A percentile compares a stretch with the other conserved stretches of the same genome.
Evolutionary conservation across 1,140 invertebrate species (phyloP).

Genomic region (Bombus superbus): DNA sequence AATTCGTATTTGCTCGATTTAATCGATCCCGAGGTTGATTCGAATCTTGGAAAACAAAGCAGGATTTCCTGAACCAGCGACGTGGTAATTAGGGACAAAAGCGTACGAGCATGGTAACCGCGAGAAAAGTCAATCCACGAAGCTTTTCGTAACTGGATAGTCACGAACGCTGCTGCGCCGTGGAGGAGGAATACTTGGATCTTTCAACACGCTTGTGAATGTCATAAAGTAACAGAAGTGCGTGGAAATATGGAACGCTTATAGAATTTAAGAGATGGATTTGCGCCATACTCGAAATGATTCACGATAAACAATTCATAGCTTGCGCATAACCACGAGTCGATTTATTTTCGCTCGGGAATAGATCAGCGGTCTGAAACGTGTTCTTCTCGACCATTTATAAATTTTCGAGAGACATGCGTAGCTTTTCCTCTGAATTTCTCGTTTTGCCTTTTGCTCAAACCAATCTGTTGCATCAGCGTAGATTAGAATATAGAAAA

Average conservation of each 20-base stretch:
- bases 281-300: neutral
- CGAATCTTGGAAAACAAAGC: neutral
- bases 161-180: fast-evolving
- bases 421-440: neutral
- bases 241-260: neutral
- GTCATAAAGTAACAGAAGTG: neutral
- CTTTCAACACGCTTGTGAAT: neutral
- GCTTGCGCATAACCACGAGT: neutral
- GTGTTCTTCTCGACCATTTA: neutral
- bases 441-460: neutral
- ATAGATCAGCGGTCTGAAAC: neutral
- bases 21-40: neutral
- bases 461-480: neutral
- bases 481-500: neutral
- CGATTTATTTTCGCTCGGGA: conserved; percentile 16
- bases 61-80: no score
- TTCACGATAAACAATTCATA: conserved; percentile 6
- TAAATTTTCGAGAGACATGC: neutral
- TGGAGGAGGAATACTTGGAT: no score
- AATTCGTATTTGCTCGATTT: neutral
- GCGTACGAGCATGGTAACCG: neutral
- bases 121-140: neutral
- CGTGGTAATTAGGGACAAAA: neutral
- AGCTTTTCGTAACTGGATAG: neutral
- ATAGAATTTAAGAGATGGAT: conserved; percentile 9